Conservation (phyloP, 2,797 vertebrate genomes). For the Scomberomorus guttatus region DNA sequence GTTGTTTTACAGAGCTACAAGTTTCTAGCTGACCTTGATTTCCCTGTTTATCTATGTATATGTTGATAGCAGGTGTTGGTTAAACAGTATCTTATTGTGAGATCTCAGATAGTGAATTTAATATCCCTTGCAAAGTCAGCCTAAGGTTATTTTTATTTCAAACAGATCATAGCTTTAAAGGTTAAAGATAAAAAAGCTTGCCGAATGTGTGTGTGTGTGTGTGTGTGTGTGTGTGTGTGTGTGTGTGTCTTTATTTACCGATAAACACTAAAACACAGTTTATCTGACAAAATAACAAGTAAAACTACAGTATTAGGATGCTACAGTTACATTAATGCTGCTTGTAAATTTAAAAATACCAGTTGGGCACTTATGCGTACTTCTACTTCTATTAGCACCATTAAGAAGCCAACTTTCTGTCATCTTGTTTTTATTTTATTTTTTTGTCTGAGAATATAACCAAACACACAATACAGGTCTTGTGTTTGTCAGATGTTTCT, state of each 20-base stretch:
- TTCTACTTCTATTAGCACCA: too few relatives aligned
- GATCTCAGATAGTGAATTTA: background rate
- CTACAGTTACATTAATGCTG: background rate
- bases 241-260: too few relatives aligned
- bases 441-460: background rate
- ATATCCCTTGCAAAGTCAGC: background rate
- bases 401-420: too few relatives aligned
- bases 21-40: background rate
- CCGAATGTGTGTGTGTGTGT: background rate
- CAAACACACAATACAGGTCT: background rate
- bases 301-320: background rate
- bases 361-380: too few relatives aligned
- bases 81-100: background rate
- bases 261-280: background rate
- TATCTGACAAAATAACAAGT: too few relatives aligned
- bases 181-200: background rate
- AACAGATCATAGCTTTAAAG: background rate
- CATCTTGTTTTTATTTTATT: background rate
- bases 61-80: background rate
- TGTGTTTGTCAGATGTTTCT: background rate
- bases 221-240: background rate
- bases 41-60: background rate
- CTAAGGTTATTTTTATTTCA: background rate
- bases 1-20: background rate
- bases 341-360: too few relatives aligned